Evolutionary conservation across 2,113 vertebrate genomes (phyloP), one percentile per base, ranked within the genome.

Genomic region (Forbesichthys agassizii): DNA sequence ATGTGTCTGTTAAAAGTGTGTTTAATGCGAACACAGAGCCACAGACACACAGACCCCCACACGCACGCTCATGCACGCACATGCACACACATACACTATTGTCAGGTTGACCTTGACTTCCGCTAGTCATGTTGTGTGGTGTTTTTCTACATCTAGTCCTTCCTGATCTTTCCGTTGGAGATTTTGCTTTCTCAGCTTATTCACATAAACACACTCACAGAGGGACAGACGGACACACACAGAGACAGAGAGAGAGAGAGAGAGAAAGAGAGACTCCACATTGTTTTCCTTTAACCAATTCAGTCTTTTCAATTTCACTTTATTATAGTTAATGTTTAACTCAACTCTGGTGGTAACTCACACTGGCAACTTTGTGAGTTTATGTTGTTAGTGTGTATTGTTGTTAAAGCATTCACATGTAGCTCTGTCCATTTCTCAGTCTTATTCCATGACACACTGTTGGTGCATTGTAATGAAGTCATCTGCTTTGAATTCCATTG

Each of bases 21-120:
- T 42, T 42, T 42, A 6, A 42, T 42, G 18, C 55, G 33, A 11
- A 14, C 48, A 42, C 33, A 49, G 12, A 57, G 53, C 57, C 65
- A 67, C 53, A 57, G 12, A 61, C 36, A 61, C 7, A 48, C 1
- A 54, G 7, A 51, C 49, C 3, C 49, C 6, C 49, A 42, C 5
- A 42, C 36, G 36, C 49, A 52, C 49, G 14, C 52, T 14, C 52
- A 53, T 11, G 14, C 49, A 68, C 48, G 58, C 48, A 75, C 69
- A 53, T 49, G 61, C 68, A 54, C 66, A 68, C 75, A 71, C 5
- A 49, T 65, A 74, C 71, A 66, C 79, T 69, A 82, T 88, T 85
- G 82, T 84, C 75, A 86, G 62, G 77, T 74, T 86, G 82, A 85
- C 84, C 84, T 88, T 86, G 86, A 89, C 85, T 86, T 88, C 82